Percentiles rank a stretch among this genome's conserved stretches.
Evolutionary conservation across 1,140 invertebrate genomes (phyloP).

Genomic region (Aphelenchoides besseyi): DNA sequence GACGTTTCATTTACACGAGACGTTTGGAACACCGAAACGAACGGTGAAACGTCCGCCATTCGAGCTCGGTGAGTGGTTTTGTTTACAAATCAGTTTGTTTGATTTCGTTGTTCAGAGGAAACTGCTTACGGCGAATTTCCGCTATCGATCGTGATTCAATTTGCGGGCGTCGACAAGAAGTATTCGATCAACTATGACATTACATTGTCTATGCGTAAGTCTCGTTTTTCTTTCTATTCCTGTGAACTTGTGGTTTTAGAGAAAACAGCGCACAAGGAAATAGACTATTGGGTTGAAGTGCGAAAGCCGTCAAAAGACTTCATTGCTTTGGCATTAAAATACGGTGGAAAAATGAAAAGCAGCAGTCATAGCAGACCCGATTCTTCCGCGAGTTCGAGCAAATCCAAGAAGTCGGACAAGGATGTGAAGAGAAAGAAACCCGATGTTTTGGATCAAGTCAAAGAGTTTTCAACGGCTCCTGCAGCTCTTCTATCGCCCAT

Average conservation of each 20-base stretch:
- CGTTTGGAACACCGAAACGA: slow-evolving; percentile 18
- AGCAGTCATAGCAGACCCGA: too few relatives aligned
- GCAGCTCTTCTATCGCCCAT: neutral
- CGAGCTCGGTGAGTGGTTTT: neutral
- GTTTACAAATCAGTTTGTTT: neutral
- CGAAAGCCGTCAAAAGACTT: slow-evolving; percentile 1
- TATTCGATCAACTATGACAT: slow-evolving; percentile 21
- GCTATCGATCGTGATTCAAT: slow-evolving; percentile 1
- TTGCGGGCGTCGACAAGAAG: neutral
- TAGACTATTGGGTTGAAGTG: neutral
- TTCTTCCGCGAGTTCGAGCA: too few relatives aligned
- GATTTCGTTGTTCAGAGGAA: neutral
- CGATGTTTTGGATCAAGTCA: neutral
- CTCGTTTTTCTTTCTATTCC: neutral
- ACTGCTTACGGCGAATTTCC: slow-evolving; percentile 17
- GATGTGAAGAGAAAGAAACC: neutral
- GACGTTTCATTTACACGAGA: slow-evolving; percentile 11
- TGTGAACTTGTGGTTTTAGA: slow-evolving; percentile 3
- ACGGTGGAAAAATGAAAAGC: neutral
- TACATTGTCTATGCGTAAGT: slow-evolving; percentile 18
- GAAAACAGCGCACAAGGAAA: neutral
- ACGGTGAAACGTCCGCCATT: slow-evolving; percentile 3
- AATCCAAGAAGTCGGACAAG: neutral
- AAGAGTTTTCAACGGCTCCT: neutral
- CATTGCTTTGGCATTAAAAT: neutral